phyloP scores from a whole-genome alignment of 1,140 invertebrate species.

The Heliconius eleuchia region DNA sequence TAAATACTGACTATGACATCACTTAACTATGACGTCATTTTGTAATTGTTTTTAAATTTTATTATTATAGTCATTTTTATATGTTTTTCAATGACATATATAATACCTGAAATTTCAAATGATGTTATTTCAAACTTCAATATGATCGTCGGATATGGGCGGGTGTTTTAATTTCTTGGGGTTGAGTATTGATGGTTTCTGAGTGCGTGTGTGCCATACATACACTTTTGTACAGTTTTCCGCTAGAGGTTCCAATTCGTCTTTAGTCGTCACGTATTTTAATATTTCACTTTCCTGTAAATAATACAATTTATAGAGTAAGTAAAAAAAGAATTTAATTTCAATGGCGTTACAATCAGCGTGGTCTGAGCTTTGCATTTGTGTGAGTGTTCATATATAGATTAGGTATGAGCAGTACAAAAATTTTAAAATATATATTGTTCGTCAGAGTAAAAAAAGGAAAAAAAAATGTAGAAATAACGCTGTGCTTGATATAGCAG shows the following conservation, averaged over 20 bases:
- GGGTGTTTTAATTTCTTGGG: constrained; percentile 83
- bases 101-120: background rate
- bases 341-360: too few relatives aligned
- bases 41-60: background rate
- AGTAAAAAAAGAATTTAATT: too few relatives aligned
- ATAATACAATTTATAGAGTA: background rate
- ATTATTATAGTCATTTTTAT: background rate
- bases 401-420: too few relatives aligned
- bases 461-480: too few relatives aligned
- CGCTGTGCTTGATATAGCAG: too few relatives aligned
- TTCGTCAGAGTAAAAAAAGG: too few relatives aligned
- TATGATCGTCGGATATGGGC: constrained; percentile 83
- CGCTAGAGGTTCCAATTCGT: constrained; percentile 94
- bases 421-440: too few relatives aligned
- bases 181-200: constrained; percentile 88
- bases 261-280: constrained; percentile 87
- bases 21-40: background rate
- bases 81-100: background rate
- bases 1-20: background rate
- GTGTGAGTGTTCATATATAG: too few relatives aligned
- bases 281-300: constrained; percentile 93
- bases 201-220: constrained; percentile 98
- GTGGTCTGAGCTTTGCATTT: too few relatives aligned
- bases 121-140: constrained; percentile 85
- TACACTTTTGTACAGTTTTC: constrained; percentile 95